Evolutionary conservation across 2,113 vertebrate species (phyloP).

Genomic region (Zosterops lateralis): DNA sequence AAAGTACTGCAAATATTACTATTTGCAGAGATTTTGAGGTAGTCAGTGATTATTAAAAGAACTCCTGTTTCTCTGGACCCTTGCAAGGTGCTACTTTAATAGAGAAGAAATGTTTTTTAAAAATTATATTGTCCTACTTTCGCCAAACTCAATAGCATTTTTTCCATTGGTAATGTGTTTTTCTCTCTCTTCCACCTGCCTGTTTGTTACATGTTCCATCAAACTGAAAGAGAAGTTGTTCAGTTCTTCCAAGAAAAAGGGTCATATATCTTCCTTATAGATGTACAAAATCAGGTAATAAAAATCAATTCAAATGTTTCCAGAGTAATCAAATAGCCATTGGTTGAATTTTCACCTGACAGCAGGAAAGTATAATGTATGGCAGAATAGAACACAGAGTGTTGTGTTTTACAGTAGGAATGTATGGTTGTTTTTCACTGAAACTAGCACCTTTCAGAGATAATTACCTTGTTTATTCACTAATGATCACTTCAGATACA

Average conservation of each 20-base stretch:
- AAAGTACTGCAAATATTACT: background rate
- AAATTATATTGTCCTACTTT: background rate
- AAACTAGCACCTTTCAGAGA: slow-evolving; percentile 6
- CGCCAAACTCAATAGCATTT: background rate
- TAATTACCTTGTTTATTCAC: slow-evolving; percentile 41
- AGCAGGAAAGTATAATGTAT: slow-evolving; percentile 31
- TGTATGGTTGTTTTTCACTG: background rate
- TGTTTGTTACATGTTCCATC: background rate
- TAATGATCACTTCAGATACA: slow-evolving; percentile 15
- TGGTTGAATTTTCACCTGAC: slow-evolving; percentile 32
- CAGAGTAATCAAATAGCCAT: slow-evolving; percentile 37
- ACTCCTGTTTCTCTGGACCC: background rate
- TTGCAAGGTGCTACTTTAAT: background rate
- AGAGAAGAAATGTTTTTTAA: background rate
- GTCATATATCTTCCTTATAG: slow-evolving; percentile 17
- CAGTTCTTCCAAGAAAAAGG: background rate
- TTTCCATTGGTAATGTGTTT: background rate
- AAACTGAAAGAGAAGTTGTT: background rate
- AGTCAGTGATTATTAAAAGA: background rate
- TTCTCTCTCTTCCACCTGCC: background rate
- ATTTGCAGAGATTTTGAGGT: background rate
- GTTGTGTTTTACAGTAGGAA: background rate
- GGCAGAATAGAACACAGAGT: background rate
- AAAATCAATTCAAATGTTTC: slow-evolving; percentile 55
- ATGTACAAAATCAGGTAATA: background rate